phyloP scores from a whole-genome alignment of 2,888 invertebrate genomes.

The Leucania comma region DNA sequence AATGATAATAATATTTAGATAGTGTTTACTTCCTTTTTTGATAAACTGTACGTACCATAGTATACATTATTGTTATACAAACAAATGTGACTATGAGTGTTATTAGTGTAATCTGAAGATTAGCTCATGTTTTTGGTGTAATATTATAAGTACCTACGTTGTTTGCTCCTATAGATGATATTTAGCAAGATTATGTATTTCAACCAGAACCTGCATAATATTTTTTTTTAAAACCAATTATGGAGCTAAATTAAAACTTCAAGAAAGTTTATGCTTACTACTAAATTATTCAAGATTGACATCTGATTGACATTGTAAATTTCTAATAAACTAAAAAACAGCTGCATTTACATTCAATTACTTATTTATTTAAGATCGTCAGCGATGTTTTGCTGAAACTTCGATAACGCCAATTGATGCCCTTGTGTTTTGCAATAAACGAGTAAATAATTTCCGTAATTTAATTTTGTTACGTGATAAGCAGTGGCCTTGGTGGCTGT shows the following conservation, averaged over 20 bases:
- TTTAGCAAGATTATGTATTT: not conserved
- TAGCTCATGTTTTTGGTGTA: constrained; percentile 7
- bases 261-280: not conserved
- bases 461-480: constrained; percentile 58
- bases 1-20: constrained; percentile 26
- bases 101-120: constrained; percentile 18
- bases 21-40: constrained; percentile 19
- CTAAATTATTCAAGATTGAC: not conserved
- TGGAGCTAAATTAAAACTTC: not conserved
- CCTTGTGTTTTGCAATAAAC: constrained; percentile 60
- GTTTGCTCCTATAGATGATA: not conserved
- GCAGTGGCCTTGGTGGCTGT: constrained; percentile 44
- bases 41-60: constrained; percentile 6
- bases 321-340: not conserved
- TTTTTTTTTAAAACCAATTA: not conserved
- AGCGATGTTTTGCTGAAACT: constrained; percentile 8
- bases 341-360: constrained; percentile 12
- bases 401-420: constrained; percentile 46
- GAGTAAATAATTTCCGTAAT: constrained; percentile 59
- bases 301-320: not conserved
- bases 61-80: constrained; percentile 4
- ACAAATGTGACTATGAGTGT: not conserved
- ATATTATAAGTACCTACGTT: constrained; percentile 6
- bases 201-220: too few species aligned
- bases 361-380: constrained; percentile 7